These are phyloP conservation scores for Pseudobourletiella spinata DNA, from an alignment of 1,140 invertebrate genomes.

Conservation along the genomic window DNA sequence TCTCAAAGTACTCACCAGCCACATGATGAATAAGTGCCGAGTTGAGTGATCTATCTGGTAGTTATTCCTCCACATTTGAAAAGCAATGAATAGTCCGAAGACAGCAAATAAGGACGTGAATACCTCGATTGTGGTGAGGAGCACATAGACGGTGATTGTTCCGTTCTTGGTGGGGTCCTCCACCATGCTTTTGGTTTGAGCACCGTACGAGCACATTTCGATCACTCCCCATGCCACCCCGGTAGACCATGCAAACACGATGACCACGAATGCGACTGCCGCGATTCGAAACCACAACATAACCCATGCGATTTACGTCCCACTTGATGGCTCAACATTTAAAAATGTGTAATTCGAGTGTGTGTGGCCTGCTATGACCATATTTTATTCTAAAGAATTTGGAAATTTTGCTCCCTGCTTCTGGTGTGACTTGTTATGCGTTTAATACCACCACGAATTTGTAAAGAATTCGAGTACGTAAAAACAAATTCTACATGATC, in stretches of 20 bases:
- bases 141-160: slow-evolving; percentile 13
- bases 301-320: too few relatives aligned
- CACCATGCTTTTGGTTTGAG: slow-evolving; percentile 1
- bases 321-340: too few relatives aligned
- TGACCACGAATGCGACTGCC: not conserved
- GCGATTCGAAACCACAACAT: slow-evolving; percentile 29
- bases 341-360: too few relatives aligned
- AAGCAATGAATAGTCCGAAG: slow-evolving; percentile 19
- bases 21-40: slow-evolving; percentile 17
- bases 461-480: too few relatives aligned
- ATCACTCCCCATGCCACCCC: not conserved
- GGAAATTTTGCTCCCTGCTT: too few relatives aligned
- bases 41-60: slow-evolving; percentile 29
- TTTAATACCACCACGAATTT: too few relatives aligned
- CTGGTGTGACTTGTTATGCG: too few relatives aligned
- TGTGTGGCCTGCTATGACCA: too few relatives aligned
- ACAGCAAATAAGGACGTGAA: not conserved
- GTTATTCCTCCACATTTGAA: slow-evolving; percentile 31
- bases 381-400: too few relatives aligned
- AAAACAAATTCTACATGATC: too few relatives aligned
- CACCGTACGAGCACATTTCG: not conserved
- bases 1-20: slow-evolving; percentile 2
- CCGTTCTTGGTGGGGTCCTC: slow-evolving; percentile 21
- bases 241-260: not conserved
- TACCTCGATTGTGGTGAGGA: slow-evolving; percentile 17